phyloP scores from a whole-genome alignment of 1,140 invertebrate genomes.

The Bombus affinis region DNA sequence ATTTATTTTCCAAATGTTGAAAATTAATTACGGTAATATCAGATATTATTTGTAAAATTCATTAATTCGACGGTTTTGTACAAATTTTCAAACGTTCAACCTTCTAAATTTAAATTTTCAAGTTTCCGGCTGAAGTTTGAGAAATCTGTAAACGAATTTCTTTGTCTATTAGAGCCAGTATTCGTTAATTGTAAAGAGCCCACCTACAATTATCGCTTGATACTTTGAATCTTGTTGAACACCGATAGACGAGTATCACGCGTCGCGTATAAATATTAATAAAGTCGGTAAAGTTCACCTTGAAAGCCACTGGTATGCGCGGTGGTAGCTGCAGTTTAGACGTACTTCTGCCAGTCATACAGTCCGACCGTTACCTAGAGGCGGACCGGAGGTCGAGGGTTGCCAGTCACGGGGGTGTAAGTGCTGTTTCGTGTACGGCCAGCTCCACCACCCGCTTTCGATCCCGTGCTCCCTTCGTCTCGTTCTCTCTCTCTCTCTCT shows the following conservation, averaged over 20 bases:
- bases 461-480: background rate
- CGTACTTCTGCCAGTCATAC: slow-evolving; percentile 58
- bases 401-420: slow-evolving; percentile 75
- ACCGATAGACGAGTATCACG: background rate
- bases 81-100: background rate
- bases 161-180: background rate
- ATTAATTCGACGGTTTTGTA: background rate
- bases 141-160: background rate
- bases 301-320: slow-evolving; percentile 60
- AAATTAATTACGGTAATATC: background rate
- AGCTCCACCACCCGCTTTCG: slow-evolving; percentile 41
- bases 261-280: slow-evolving; percentile 32
- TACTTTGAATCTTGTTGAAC: background rate
- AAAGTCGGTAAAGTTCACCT: slow-evolving; percentile 33
- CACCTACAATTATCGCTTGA: background rate
- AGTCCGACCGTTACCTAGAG: slow-evolving; percentile 63
- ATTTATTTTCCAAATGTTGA: background rate
- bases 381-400: slow-evolving; percentile 70
- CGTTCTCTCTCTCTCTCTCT: background rate
- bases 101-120: background rate
- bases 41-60: background rate
- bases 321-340: slow-evolving; percentile 53
- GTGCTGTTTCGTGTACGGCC: slow-evolving; percentile 79
- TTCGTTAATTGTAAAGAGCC: background rate
- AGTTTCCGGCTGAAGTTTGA: too few species aligned